A percentile compares a stretch with the other conserved stretches of the same genome.
These are phyloP conservation scores for Lamellibrachia columna DNA, from an alignment of 2,888 invertebrate species.

Conservation along the genomic window DNA sequence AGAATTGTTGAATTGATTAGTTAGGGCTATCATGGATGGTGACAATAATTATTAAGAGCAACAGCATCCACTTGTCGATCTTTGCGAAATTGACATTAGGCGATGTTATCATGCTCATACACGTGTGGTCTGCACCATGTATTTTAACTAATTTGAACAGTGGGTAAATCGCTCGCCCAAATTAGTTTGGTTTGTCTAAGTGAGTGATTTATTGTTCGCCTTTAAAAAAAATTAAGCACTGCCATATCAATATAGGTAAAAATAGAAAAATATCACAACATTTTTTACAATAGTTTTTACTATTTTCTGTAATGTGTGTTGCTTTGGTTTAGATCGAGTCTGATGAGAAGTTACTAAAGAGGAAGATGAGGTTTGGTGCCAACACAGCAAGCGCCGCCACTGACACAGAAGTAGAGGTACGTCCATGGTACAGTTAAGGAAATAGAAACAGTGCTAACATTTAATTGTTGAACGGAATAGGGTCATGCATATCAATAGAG, in stretches of 20 bases:
- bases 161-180: not conserved
- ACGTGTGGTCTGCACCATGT: too few relatives aligned
- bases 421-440: not conserved
- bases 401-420: slow-evolving; percentile 22
- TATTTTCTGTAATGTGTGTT: not conserved
- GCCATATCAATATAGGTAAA: not conserved
- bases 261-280: not conserved
- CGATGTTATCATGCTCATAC: not conserved
- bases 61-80: not conserved
- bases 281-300: not conserved
- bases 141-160: not conserved
- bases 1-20: too few relatives aligned
- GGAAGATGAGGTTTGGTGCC: slow-evolving; percentile 48
- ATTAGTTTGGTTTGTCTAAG: not conserved
- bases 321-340: slow-evolving; percentile 38
- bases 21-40: too few relatives aligned
- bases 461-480: too few relatives aligned
- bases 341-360: slow-evolving; percentile 42
- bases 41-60: too few relatives aligned
- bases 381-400: slow-evolving; percentile 25
- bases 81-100: not conserved
- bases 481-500: too few relatives aligned
- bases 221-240: not conserved
- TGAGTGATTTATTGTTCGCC: not conserved
- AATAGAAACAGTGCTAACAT: too few relatives aligned